Evolutionary conservation across 2,797 vertebrate species (phyloP), one percentile per base, ranked within the genome.

Genomic region (Bufotes viridis): DNA sequence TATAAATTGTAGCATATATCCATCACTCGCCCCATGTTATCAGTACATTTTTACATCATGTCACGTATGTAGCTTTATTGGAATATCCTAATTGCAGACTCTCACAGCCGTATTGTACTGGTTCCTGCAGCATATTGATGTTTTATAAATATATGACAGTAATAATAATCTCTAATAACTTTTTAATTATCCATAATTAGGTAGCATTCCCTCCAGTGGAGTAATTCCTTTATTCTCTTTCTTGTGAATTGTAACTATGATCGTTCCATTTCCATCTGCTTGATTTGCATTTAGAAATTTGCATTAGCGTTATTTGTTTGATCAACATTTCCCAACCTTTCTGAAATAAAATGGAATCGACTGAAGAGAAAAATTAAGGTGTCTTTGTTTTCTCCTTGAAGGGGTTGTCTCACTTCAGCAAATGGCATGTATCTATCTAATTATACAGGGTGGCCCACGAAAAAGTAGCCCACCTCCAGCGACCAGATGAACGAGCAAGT

Each of bases 61-160:
- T 84, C 29, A 61, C 26, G 53, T 24, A 13, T 78, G 22, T 74
- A 42, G 24, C 26, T 69, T 42, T 49, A 63, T 65, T 85, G 72
- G 57, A 42, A 51, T 76, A 63, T 55, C 57, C 58, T 87, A 87
- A 82, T 87, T 75, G 49, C 58, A 67, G 70, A 74, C 58, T 76
- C 82, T 75, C 34, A 53, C 55, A 13, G 57, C 67, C 24, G 26
- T 29, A 82, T 82, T 82, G 69, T 75, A 75, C 34, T 20, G 24
- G 49, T 42, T 61, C 74, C 34, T 82, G 57, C n/a, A 74, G 70
- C 57, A 61, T 82, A 87, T 82, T 81, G 86, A 87, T 87, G 79
- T 87, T 87, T 87, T 87, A 81, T 81, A 82, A 87, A 87, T 87
- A 82, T 51, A 87, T 82, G 79, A 82, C 86, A 81, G 79, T 82